phyloP scores from a whole-genome alignment of 2,888 invertebrate genomes.

The Cephalotes varians region DNA sequence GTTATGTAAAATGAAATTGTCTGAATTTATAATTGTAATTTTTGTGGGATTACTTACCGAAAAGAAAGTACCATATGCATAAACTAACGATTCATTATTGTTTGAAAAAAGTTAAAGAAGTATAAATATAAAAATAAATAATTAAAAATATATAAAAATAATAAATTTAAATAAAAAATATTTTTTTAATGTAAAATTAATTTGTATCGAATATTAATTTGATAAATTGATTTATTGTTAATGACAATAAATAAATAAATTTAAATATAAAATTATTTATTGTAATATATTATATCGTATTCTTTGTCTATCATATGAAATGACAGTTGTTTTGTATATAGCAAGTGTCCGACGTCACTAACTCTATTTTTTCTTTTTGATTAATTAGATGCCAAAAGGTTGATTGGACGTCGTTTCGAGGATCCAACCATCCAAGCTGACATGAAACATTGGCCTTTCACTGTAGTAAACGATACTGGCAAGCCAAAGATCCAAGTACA shows the following conservation, averaged over 20 bases:
- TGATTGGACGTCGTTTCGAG: slow-evolving; percentile 90
- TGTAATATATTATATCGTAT: too few relatives aligned
- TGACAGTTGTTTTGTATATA: background rate
- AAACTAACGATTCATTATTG: background rate
- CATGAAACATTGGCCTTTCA: slow-evolving; percentile 89
- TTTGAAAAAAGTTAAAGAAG: background rate
- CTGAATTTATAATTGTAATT: background rate
- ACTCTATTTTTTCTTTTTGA: slow-evolving; percentile 23
- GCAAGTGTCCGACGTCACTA: background rate
- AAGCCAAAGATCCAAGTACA: slow-evolving; percentile 87
- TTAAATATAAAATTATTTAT: too few relatives aligned
- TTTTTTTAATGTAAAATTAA: too few relatives aligned
- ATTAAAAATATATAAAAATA: background rate
- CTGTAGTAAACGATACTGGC: slow-evolving; percentile 84
- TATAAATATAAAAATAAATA: too few relatives aligned
- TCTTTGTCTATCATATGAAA: background rate
- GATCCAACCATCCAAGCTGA: slow-evolving; percentile 94
- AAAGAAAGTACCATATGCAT: background rate
- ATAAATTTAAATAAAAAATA: background rate
- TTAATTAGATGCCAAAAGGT: slow-evolving; percentile 91
- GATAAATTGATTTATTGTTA: too few relatives aligned
- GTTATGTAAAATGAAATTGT: background rate
- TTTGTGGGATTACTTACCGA: background rate
- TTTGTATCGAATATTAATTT: too few relatives aligned
- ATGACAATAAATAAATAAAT: background rate